Base-by-base conservation (phyloP, 2,113 vertebrate species). In the Ameiurus melas region DNA sequence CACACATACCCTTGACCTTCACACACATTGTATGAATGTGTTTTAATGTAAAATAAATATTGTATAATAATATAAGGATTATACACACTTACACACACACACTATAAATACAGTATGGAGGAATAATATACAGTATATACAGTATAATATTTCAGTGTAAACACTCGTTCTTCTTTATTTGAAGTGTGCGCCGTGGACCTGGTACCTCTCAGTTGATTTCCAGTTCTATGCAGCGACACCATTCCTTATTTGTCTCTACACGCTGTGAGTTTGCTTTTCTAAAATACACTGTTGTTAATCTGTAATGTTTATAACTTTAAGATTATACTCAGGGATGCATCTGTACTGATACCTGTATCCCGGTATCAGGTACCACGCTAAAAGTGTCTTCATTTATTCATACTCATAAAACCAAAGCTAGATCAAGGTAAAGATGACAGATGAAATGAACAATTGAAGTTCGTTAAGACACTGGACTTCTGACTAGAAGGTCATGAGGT, bases 191-290 rank as follows among this genome's bases (percentile, higher is more conserved):
- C 96, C 96, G 27, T 97, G 97, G 97, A 95, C 96, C 0, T 97
- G 97, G 97, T 97, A 97, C 90, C 95, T 97, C 25, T 96, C 97
- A 87, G 91, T 93, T 22, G 97, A 97, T 93, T 97, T 97, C 91
- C 97, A 97, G 91, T 96, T 97, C 91, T 96, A 97, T 25, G 91
- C 94, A 78, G 93, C 92, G 47, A 96, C 96, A 0, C 96, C 96
- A 1, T 53, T 94, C 68, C 68, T 97, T 68, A 71, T 97, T 87
- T 95, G 95, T 86, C 78, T 97, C 51, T 95, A 95, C 12, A 90
- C 93, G 92, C 92, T 95, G 96, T 93, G 92, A 86, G 94, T 93
- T 39, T 51, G 62, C n/a, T 39, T 20, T 51, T 27, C 39, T 77
- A 10, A 43, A 75, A 75, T 20, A 75, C 71, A 43, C 53, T 13